phyloP scores from a whole-genome alignment of 2,113 vertebrate species.

The Cyanoramphus novaezelandiae region DNA sequence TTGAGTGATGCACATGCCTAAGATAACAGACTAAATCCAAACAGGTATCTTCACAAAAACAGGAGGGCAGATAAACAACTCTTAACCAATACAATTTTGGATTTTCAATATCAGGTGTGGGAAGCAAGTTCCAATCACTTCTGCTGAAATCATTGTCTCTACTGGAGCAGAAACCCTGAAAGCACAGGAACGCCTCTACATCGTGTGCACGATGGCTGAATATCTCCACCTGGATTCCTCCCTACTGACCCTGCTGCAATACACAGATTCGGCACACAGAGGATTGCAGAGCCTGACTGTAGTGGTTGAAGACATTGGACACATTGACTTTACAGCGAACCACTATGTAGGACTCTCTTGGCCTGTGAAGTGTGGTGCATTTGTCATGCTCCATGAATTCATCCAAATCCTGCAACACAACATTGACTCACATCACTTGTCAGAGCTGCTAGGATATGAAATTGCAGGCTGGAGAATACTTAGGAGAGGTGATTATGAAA shows the following conservation, averaged over 20 bases:
- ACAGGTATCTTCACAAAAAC: neutral
- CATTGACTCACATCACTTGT: neutral
- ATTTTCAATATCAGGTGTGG: constrained; percentile 28
- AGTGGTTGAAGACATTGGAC: neutral
- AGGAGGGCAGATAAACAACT: neutral
- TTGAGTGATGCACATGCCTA: neutral
- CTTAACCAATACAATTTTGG: neutral
- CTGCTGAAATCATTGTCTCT: constrained; percentile 37
- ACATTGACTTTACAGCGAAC: rapidly evolving
- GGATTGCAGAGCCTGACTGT: neutral
- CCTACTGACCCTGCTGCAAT: constrained; percentile 15
- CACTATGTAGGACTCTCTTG: constrained; percentile 18
- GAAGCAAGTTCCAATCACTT: neutral
- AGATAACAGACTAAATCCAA: neutral
- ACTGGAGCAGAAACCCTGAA: neutral
- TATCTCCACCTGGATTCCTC: constrained; percentile 31
- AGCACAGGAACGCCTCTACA: neutral
- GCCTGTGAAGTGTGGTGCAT: neutral
- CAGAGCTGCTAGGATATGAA: constrained; percentile 36
- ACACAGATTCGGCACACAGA: neutral
- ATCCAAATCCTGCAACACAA: constrained; percentile 23
- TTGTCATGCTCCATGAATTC: neutral
- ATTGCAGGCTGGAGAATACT: constrained; percentile 64
- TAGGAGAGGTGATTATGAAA: neutral
- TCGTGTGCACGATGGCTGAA: neutral